Base-by-base conservation (phyloP, 2,113 vertebrate genomes). In the Cranoglanis bouderius region DNA sequence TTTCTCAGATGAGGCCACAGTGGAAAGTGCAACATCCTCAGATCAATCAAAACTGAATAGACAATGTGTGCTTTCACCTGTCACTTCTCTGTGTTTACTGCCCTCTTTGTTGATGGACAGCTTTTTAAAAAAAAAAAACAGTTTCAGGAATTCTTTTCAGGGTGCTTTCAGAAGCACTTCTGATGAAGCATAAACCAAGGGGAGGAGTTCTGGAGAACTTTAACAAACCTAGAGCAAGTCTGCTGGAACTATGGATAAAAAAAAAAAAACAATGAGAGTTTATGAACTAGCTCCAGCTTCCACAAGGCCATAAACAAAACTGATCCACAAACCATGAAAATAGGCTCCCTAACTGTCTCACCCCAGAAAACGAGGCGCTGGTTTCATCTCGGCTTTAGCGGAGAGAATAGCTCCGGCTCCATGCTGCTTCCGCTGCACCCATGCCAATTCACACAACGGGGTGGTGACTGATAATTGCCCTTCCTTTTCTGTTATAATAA, bases 391-490 rank as follows among this genome's bases (percentile, higher is more conserved):
- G 80, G 67, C 38, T 10, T 82, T 59, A 59, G 32, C 21, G 6
- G 4, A 75, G 38, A 51, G 55, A 82, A 82, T 4, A 49, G 77
- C 40, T 55, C 35, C 65, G 49, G 78, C 77, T 70, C 19, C 82
- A 35, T 12, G 74, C 63, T 82, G 43, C 53, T 67, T 53, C 55
- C 63, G 59, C 32, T 59, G 75, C 89, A 55, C 78, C 40, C 63
- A 40, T 21, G n/a, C 89, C 82, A 82, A 85, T 9, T 81, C 24
- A 84, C 51, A 85, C 89, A 55, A 49, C 21, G 35, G 35, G 63
- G 46, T 53, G 57, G 57, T 43, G 82, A 49, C 77, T 29, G 40
- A 38, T 74, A 18, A 85, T 85, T 53, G 65, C 53, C 35, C 40
- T 29, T 7, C 18, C 9, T 9, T 21, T 49, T 53, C 70, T 43